Evolutionary conservation across 2,888 invertebrate species (phyloP), one percentile per base, ranked within the genome.

Genomic region (Pegoplata infirma): DNA sequence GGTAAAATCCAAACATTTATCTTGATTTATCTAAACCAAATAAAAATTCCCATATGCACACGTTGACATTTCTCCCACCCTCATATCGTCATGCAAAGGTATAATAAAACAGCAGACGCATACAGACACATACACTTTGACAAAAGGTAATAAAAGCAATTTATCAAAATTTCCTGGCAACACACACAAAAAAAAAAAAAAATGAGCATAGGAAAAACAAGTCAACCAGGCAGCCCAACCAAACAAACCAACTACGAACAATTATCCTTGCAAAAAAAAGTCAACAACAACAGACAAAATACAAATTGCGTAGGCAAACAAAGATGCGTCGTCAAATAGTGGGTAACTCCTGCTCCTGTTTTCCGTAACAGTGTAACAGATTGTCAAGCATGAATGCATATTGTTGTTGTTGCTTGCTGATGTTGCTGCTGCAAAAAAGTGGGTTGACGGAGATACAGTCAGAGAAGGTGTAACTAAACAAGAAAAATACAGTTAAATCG

Each of bases 111-210:
- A 76, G 63, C 44, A 63, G 68, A 75, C 53, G 55, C 74, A 78
- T 10, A 59, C 46, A 46, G 49, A 63, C 49, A 49, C 58, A 80
- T 76, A 76, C 81, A 82, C 83, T 79, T 81, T 82, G 80, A 78
- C 82, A 80, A 76, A 86, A 86, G 86, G 87, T 86, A 86, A 84
- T 81, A 76, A 82, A 81, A 83, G 84, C 83, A 85, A 86, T 86
- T 84, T 85, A 86, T 86, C 84, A 86, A 85, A 84, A 85, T 85
- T 84, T 80, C 76, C 69, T 68, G 76, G 64, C 53, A 72, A 64
- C 58, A 67, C 28, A 53, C 36, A 58, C 32, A 25, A 4, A 23
- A 55, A 10, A 46, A 58, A 64, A 53, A 40, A 36, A 61, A 21
- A 21, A 21, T 36, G 17, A 58, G 8, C 25, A 19, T 28, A 44